Evolutionary conservation across 2,113 vertebrate species (phyloP).

Genomic region (Labeo rohita): DNA sequence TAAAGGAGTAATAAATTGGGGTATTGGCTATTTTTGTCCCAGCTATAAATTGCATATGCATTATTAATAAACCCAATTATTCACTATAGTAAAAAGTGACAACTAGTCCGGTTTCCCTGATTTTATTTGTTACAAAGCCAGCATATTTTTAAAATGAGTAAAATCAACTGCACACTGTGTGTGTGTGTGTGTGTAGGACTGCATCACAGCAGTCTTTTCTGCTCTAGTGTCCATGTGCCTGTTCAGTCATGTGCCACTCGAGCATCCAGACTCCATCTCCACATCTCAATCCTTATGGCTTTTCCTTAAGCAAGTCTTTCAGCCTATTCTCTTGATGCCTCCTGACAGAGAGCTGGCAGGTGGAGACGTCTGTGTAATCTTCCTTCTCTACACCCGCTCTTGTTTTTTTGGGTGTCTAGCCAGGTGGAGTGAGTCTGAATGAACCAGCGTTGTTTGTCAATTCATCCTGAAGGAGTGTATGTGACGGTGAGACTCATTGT

Average conservation of each 20-base stretch:
- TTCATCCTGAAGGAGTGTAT: neutral
- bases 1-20: neutral
- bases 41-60: neutral
- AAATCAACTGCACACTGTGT: no score
- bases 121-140: neutral
- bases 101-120: neutral
- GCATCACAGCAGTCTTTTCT: conserved; percentile 1
- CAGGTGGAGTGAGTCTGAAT: conserved; percentile 9
- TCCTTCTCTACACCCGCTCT: neutral
- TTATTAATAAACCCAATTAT: neutral
- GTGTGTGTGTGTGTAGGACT: conserved; percentile 13
- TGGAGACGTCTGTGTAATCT: conserved; percentile 14
- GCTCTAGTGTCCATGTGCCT: conserved; percentile 56
- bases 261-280: conserved; percentile 25
- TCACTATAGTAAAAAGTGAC: neutral
- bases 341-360: conserved; percentile 5
- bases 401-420: neutral
- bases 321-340: conserved; percentile 22
- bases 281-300: conserved; percentile 57
- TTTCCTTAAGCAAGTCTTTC: conserved; percentile 59
- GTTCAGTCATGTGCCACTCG: conserved; percentile 62
- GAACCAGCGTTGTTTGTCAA: neutral
- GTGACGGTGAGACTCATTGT: neutral
- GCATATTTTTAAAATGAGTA: no score
- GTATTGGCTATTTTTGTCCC: neutral